Evolutionary conservation across 2,797 vertebrate species (phyloP).

Genomic region (Tragelaphus eurycerus): DNA sequence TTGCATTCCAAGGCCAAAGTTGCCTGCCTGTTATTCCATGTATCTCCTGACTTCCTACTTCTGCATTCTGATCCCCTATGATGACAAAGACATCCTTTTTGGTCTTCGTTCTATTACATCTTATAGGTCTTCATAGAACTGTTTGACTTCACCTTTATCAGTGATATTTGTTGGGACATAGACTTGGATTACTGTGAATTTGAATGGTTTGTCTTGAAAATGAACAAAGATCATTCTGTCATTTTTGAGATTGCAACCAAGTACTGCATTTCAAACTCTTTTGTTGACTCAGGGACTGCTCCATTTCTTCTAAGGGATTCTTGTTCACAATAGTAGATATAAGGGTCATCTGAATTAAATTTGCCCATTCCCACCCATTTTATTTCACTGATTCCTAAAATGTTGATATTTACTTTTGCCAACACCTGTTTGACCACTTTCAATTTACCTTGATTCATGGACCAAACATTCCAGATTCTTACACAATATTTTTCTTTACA

Average conservation of each 20-base stretch:
- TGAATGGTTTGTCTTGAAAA: background rate
- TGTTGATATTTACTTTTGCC: background rate
- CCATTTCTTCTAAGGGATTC: background rate
- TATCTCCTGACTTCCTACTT: background rate
- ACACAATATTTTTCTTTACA: background rate
- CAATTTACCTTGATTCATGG: background rate
- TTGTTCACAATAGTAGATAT: background rate
- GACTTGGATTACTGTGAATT: background rate
- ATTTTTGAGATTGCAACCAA: background rate
- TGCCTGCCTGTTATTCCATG: background rate
- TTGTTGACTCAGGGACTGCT: background rate
- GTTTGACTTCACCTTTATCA: background rate
- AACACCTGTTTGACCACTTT: background rate
- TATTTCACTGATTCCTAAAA: background rate
- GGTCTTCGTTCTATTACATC: background rate
- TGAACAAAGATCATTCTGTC: background rate
- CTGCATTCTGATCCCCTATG: background rate
- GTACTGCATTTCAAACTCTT: background rate
- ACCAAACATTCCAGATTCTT: background rate
- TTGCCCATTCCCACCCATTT: background rate
- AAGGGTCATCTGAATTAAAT: background rate
- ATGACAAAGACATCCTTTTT: background rate
- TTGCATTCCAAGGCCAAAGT: background rate
- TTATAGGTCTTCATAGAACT: background rate
- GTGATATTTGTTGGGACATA: background rate